Conservation (phyloP, 2,888 invertebrate genomes). For the Torymus auratus region DNA sequence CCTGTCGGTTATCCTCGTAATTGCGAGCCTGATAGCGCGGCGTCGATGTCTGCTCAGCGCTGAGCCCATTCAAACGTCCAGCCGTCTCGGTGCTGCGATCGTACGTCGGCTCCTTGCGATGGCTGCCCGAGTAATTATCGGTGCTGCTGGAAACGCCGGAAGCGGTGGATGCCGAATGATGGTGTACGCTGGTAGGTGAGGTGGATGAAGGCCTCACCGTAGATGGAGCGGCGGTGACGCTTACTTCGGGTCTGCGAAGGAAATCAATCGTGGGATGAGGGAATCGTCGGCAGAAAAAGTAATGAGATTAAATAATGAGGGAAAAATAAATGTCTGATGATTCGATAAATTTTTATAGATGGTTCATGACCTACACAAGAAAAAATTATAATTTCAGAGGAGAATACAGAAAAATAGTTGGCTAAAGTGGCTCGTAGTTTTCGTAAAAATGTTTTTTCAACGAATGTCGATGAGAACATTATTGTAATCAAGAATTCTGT, state of each 20-base stretch:
- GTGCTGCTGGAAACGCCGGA: conserved; percentile 13
- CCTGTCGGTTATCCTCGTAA: conserved; percentile 25
- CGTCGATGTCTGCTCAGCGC: no score
- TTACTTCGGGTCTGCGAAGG: conserved; percentile 10
- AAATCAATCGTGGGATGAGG: conserved; percentile 29
- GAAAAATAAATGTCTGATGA: no score
- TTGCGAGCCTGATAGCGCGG: not conserved
- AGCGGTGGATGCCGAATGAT: conserved; percentile 4
- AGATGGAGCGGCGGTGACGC: not conserved
- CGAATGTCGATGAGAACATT: no score
- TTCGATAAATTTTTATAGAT: no score
- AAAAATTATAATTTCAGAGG: no score
- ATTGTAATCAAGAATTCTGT: no score
- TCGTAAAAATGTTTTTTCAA: no score
- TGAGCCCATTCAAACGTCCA: conserved; percentile 28
- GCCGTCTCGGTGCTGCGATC: not conserved
- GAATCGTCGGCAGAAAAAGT: not conserved
- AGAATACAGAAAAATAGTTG: no score
- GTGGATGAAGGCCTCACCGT: conserved; percentile 21
- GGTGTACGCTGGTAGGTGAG: not conserved
- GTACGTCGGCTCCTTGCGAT: conserved; percentile 30
- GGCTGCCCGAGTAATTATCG: conserved; percentile 44
- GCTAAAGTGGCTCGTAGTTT: no score
- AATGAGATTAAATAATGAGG: not conserved
- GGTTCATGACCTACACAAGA: no score